Evolutionary conservation across 2,888 invertebrate genomes (phyloP).

Genomic region (Leucozona laternaria): DNA sequence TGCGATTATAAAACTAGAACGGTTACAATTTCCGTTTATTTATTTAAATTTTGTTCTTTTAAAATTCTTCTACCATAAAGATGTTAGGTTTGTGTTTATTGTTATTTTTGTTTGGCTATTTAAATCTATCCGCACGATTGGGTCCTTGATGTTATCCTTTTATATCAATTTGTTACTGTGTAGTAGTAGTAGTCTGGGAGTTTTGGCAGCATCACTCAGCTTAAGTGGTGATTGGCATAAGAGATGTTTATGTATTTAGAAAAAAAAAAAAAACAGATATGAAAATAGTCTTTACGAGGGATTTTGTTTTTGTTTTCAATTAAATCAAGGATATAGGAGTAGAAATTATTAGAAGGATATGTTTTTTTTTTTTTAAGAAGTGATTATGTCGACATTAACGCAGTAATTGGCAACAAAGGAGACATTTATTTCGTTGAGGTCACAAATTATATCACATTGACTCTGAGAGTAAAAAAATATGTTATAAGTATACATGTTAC

Average conservation of each 20-base stretch:
- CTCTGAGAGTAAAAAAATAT: neutral
- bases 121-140: constrained; percentile 72
- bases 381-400: neutral
- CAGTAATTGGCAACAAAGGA: neutral
- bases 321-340: neutral
- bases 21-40: constrained; percentile 75
- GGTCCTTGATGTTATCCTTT: constrained; percentile 69
- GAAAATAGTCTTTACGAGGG: constrained; percentile 42
- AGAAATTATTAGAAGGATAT: neutral
- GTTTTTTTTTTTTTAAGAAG: neutral
- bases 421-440: neutral
- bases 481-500: neutral
- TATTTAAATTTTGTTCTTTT: constrained; percentile 63
- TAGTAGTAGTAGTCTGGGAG: neutral
- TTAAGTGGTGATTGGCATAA: constrained; percentile 67
- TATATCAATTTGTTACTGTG: constrained; percentile 52
- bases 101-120: constrained; percentile 65
- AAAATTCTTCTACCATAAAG: constrained; percentile 23
- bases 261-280: constrained; percentile 42
- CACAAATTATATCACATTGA: neutral
- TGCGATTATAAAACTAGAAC: constrained; percentile 76
- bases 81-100: constrained; percentile 40
- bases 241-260: constrained; percentile 61
- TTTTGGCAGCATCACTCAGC: neutral
- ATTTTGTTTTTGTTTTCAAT: constrained; percentile 14